Evolutionary conservation across 2,113 vertebrate genomes (phyloP), one percentile per base, ranked within the genome.

Genomic region (Atherinomorus stipes): DNA sequence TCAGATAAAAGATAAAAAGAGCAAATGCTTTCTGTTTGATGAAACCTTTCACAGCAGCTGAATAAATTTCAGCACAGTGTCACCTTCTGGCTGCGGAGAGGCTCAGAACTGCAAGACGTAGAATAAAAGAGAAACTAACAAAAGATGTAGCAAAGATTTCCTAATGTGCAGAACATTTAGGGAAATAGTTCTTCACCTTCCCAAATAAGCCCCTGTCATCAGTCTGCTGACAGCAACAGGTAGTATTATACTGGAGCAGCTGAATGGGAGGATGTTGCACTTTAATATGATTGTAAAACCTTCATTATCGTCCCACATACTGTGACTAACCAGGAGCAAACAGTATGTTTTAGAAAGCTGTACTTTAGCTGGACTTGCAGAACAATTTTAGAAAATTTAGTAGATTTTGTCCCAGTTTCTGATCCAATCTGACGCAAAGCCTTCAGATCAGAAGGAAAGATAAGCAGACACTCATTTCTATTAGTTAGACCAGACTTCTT

Each of bases 81-180:
- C 47, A 19, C n/a, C 34, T 37, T 7, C 23, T 76, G 42, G 22
- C 38, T 64, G 1, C 25, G 31, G 70, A 64, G 58, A 34, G 42
- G 1, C 69, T 21, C 34, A 66, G 23, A 1, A 0, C 19, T n/a
- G 10, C 31, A 56, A 47, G 23, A 28, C 23, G 22, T 18, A 13
- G 59, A 38, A 45, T 6, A 38, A 15, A 4, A 7, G 38, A 56
- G 40, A 52, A 11, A 28, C 47, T 23, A 1, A 75, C 31, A 54
- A 78, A 79, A 66, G 65, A 80, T 80, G 83, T 78, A 80, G 83
- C 85, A 76, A 58, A 52, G 60, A 68, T 59, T 63, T 83, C 13
- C 23, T 28, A 25, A 37, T 58, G 65, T 78, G 50, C 49, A 58
- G 38, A 26, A 58, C 3, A 31, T 45, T 40, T 5, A 18, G 25